Percentiles rank a stretch among this genome's conserved stretches.
Evolutionary conservation across 2,113 vertebrate species (phyloP).

Genomic region (Hoplias malabaricus): DNA sequence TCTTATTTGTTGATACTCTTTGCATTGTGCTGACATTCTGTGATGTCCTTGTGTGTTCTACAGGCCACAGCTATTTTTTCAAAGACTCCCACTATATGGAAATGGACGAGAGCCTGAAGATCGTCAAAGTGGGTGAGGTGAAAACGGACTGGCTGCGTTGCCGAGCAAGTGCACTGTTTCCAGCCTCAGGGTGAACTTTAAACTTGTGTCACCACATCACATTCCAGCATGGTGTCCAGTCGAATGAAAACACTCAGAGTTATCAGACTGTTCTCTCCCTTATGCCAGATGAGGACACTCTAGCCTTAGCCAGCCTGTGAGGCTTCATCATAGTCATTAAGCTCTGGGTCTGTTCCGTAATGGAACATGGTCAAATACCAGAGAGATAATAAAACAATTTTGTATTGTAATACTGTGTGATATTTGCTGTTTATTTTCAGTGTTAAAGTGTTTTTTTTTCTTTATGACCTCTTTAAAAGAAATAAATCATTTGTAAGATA

Average conservation of each 20-base stretch:
- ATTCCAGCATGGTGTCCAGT: slow-evolving; percentile 67
- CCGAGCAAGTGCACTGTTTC: slow-evolving; percentile 69
- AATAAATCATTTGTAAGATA: slow-evolving; percentile 47
- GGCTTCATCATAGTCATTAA: slow-evolving; percentile 36
- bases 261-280: slow-evolving; percentile 56
- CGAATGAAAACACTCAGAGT: slow-evolving; percentile 72
- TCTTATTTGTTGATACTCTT: too few species aligned
- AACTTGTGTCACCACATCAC: slow-evolving; percentile 55
- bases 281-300: slow-evolving; percentile 60
- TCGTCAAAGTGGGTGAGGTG: slow-evolving; percentile 92
- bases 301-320: slow-evolving; percentile 58
- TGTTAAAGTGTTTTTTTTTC: slow-evolving; percentile 55
- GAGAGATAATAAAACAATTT: slow-evolving; percentile 42
- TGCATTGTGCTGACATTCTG: slow-evolving; percentile 34
- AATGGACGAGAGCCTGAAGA: slow-evolving; percentile 94
- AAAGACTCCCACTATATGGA: slow-evolving; percentile 91
- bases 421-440: slow-evolving; percentile 58
- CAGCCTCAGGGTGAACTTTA: slow-evolving; percentile 54
- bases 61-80: slow-evolving; percentile 97
- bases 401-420: slow-evolving; percentile 62
- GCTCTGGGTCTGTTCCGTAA: slow-evolving; percentile 49
- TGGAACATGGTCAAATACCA: slow-evolving; percentile 47
- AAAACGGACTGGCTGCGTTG: slow-evolving; percentile 95
- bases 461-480: slow-evolving; percentile 38
- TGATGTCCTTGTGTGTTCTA: slow-evolving; percentile 44